Conservation (phyloP, 2,113 vertebrate species). For the Todiramphus saurophagus region DNA sequence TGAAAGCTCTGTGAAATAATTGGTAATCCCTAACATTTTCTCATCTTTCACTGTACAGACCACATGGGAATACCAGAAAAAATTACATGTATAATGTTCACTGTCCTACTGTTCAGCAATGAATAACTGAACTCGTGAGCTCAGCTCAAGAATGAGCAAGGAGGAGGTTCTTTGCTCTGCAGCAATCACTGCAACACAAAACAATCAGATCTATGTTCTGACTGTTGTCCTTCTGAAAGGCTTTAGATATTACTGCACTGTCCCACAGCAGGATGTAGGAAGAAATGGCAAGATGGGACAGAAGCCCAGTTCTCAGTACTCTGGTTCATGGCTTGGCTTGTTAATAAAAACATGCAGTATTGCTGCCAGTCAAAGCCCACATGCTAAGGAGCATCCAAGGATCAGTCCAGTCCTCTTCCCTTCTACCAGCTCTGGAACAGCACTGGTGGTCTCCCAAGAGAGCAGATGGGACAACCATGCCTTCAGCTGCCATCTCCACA, state of each 20-base stretch:
- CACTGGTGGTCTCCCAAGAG: neutral
- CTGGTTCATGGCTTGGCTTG: neutral
- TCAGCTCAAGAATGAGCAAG: neutral
- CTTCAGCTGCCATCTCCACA: neutral
- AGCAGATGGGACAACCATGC: neutral
- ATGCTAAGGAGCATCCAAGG: accelerated
- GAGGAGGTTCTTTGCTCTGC: neutral
- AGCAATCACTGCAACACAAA: neutral
- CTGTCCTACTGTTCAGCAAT: neutral
- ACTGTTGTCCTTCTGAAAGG: neutral
- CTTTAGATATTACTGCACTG: neutral
- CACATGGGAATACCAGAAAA: neutral
- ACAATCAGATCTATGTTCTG: neutral
- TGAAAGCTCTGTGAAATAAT: neutral
- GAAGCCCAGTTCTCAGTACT: neutral
- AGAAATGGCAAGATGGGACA: neutral
- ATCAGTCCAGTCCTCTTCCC: neutral
- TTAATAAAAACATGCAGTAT: accelerated
- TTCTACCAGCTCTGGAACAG: neutral
- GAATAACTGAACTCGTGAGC: neutral
- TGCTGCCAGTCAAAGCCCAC: neutral
- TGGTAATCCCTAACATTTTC: neutral
- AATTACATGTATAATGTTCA: neutral
- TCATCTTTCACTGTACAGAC: neutral
- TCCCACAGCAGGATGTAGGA: neutral